Evolutionary conservation across 2,888 invertebrate genomes (phyloP).

Genomic region (Odontocolon sp.): DNA sequence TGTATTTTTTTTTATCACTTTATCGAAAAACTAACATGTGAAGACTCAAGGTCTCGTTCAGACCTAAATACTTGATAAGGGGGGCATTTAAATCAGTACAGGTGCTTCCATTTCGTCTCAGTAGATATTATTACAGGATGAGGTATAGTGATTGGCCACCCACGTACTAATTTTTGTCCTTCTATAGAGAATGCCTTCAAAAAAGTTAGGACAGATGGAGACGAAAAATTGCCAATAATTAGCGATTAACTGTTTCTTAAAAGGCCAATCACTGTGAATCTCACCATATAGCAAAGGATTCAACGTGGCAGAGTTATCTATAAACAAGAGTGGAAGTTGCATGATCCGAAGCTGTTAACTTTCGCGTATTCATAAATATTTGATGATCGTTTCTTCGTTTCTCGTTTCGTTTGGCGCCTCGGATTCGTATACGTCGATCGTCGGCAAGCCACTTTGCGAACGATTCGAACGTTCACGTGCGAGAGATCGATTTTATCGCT

Average conservation of each 20-base stretch:
- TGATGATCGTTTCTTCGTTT: conserved; percentile 68
- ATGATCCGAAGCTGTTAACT: conserved; percentile 69
- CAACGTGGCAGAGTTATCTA: conserved; percentile 66
- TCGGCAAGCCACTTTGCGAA: too few relatives aligned
- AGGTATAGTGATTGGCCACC: too few relatives aligned
- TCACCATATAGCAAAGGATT: too few relatives aligned
- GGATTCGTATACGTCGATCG: conserved; percentile 22
- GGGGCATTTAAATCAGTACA: conserved; percentile 65
- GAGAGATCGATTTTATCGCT: conserved; percentile 67
- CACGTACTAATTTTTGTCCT: too few relatives aligned
- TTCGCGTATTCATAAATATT: conserved; percentile 76
- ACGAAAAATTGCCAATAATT: too few relatives aligned
- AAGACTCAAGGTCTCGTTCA: conserved; percentile 52
- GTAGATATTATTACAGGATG: too few relatives aligned
- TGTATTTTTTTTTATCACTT: conserved; percentile 8
- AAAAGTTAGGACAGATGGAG: too few relatives aligned
- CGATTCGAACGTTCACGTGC: conserved; percentile 29
- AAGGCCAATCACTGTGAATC: too few relatives aligned
- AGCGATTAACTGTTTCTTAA: too few relatives aligned
- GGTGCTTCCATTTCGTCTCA: conserved; percentile 56
- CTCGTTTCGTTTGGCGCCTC: conserved; percentile 52
- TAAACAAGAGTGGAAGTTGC: conserved; percentile 61
- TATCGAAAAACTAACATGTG: conserved; percentile 43
- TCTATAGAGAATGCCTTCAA: too few relatives aligned
- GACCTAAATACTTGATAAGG: too few relatives aligned